phyloP scores from a whole-genome alignment of 2,888 invertebrate genomes.

The Lapara coniferarum region DNA sequence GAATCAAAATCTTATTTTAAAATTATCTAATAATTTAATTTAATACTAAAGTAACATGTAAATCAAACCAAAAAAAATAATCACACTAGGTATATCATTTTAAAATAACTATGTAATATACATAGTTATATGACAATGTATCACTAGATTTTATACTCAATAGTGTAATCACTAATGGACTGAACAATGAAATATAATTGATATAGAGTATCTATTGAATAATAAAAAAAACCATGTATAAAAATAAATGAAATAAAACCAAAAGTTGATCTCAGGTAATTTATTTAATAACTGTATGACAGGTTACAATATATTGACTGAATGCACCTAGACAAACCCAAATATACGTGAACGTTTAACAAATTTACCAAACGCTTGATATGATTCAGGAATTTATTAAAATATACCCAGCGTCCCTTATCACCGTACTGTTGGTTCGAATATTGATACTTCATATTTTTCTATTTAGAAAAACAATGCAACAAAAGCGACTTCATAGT shows the following conservation, averaged over 20 bases:
- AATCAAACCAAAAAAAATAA: too few relatives aligned
- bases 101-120: too few relatives aligned
- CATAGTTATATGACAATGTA: too few relatives aligned
- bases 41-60: too few relatives aligned
- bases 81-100: too few relatives aligned
- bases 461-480: constrained; percentile 73
- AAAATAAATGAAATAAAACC: constrained; percentile 1
- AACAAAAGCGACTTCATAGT: constrained; percentile 77
- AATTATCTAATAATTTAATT: too few relatives aligned
- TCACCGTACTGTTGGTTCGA: constrained; percentile 39
- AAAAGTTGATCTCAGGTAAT: constrained; percentile 69
- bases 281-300: constrained; percentile 71
- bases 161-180: too few relatives aligned
- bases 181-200: too few relatives aligned
- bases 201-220: too few relatives aligned
- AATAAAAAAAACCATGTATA: too few relatives aligned
- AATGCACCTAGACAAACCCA: constrained; percentile 51
- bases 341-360: constrained; percentile 41
- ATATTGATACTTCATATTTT: constrained; percentile 38
- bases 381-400: constrained; percentile 41
- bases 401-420: constrained; percentile 43
- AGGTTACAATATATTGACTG: constrained; percentile 68
- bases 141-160: too few relatives aligned
- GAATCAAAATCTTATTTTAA: too few relatives aligned
- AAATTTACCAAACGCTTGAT: constrained; percentile 37